Conservation (phyloP, 2,797 vertebrate genomes). For the Phataginus tetradactyla region DNA sequence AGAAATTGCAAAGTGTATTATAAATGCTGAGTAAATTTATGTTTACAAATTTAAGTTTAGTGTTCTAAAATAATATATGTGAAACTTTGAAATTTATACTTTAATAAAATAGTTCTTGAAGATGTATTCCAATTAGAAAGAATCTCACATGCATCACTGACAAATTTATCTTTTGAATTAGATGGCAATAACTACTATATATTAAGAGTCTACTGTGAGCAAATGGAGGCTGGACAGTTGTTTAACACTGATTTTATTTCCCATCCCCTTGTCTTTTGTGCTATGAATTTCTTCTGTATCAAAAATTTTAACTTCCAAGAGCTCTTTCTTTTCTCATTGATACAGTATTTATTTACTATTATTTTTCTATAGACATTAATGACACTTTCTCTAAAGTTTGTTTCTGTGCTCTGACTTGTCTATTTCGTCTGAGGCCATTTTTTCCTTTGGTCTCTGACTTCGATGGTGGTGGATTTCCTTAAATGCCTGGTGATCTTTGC, state of each 20-base stretch:
- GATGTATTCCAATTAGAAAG: not conserved
- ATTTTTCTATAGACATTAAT: not conserved
- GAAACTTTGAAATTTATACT: not conserved
- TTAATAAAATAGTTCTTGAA: not conserved
- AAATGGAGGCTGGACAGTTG: not conserved
- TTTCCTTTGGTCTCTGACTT: not conserved
- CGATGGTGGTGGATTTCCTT: not conserved
- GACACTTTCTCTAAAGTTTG: not conserved
- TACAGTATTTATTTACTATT: not conserved
- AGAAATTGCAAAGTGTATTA: not conserved
- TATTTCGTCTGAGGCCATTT: not conserved
- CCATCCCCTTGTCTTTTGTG: not conserved
- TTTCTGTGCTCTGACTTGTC: not conserved
- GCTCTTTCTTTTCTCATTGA: not conserved
- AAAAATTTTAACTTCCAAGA: not conserved
- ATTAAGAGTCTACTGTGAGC: not conserved
- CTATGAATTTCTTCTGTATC: not conserved
- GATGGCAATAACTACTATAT: not conserved
- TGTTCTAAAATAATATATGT: not conserved
- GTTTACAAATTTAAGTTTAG: not conserved
- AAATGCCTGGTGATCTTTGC: not conserved
- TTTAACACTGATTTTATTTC: not conserved
- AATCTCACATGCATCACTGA: not conserved
- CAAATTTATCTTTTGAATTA: not conserved
- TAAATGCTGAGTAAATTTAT: not conserved